Base-by-base conservation (phyloP, 2,113 vertebrate species). In the Chionis minor region DNA sequence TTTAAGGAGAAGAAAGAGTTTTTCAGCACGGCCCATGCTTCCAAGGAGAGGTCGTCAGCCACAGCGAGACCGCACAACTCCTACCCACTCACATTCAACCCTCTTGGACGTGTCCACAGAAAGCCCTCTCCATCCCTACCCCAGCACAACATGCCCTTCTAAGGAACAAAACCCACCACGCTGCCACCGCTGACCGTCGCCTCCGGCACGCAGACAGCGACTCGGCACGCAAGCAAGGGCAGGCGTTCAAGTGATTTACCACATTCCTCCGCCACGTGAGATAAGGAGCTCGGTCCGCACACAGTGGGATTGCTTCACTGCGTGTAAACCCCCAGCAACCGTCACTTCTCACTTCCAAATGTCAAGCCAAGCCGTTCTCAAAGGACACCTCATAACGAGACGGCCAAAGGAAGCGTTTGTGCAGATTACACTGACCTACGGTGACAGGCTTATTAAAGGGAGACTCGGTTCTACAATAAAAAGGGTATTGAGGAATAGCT, bases 281-380 rank as follows among this genome's bases (percentile, higher is more conserved):
- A 22, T 9, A 49, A 55, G 63, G 26, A 23, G 62, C 77, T 56
- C 2, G 12, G 42, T 44, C 32, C 66, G 16, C 9, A 40, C 10
- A 3, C 0, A 8, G 3, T 8, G 86, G n/a, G n/a, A n/a, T 26
- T 4, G 58, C 42, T 32, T 23, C 2, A 0, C 22, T 12, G 19
- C 21, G 4, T 3, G 26, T 33, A 4, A 35, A 30, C 5, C 2
- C 44, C 23, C 56, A 14, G 27, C 65, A 44, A 6, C 8, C 7
- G 0, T 8, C 63, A 14, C 44, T 45, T 44, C 42, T n/a, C 13
- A 12, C 56, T 33, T 33, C 63, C 42, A 12, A 55, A 45, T 2
- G 12, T 14, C 24, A 42, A 55, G 9, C 42, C 20, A 19, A 61
- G 56, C 49, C 21, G 18, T 32, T 32, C 42, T 23, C 7, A 14